Evolutionary conservation across 2,888 invertebrate genomes (phyloP).

Genomic region (Cryptophagus acutangulus): DNA sequence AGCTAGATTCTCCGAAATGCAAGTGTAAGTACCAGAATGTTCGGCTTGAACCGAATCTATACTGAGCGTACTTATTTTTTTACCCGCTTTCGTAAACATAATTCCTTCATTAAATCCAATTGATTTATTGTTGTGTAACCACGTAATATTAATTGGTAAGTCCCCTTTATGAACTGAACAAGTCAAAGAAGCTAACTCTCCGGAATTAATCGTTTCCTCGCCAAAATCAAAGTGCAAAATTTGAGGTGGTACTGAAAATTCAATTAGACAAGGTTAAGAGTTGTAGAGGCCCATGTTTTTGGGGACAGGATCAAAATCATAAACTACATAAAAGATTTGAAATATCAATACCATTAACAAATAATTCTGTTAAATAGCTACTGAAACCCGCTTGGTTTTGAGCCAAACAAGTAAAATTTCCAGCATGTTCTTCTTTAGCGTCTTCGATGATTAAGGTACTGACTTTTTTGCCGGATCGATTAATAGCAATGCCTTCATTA

Average conservation of each 20-base stretch:
- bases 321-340: background rate
- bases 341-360: constrained; percentile 58
- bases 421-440: constrained; percentile 66
- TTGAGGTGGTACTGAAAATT: constrained; percentile 48
- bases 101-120: constrained; percentile 52
- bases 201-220: constrained; percentile 59
- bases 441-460: constrained; percentile 65
- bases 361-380: constrained; percentile 58
- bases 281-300: constrained; percentile 31
- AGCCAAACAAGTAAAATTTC: constrained; percentile 69
- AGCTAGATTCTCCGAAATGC: constrained; percentile 63
- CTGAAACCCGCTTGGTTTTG: constrained; percentile 63
- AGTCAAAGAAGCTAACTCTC: constrained; percentile 62
- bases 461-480: constrained; percentile 51
- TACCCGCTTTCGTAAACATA: constrained; percentile 55
- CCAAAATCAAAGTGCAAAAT: constrained; percentile 57
- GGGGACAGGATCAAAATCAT: background rate
- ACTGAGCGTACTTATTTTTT: constrained; percentile 60
- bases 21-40: constrained; percentile 68
- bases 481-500: constrained; percentile 37
- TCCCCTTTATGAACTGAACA: constrained; percentile 72
- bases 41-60: constrained; percentile 59
- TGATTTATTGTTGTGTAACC: constrained; percentile 63
- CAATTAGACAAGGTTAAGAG: too few species aligned
- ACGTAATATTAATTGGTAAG: constrained; percentile 64